Base-by-base conservation (phyloP, 2,797 vertebrate genomes). In the Zalophus californianus region DNA sequence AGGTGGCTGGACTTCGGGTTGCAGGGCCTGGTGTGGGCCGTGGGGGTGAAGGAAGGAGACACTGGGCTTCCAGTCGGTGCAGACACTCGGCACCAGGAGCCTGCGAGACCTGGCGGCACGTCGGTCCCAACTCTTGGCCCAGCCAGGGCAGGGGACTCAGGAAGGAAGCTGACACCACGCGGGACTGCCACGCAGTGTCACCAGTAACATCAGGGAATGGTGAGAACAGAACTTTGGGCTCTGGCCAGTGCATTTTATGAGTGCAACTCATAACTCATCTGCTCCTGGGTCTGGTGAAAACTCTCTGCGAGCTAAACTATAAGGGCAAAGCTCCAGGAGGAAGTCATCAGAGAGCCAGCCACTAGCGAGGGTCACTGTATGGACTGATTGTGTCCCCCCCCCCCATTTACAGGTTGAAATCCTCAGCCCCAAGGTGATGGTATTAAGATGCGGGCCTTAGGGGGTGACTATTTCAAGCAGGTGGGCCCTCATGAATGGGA, bases 71-170 rank as follows among this genome's bases (percentile, higher is more conserved):
- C 16, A 48, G 54, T 7, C 14, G 16, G 73, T 54, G 35, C 11
- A 60, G 62, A 35, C 35, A 23, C 1, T 29, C 32, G 14, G 60
- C 1, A 3, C 16, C 18, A 0, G 23, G 32, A 87, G 62, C 35
- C 83, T 38, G 41, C 0, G 0, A 50, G n/a, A 6, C 38, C 58
- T 1, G 5, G 77, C 20, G 41, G 70, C 44, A 38, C 0, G 0
- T 50, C 93, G 50, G 7, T 21, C 35, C 16, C 25, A 3, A 23
- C 9, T 50, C 64, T 50, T 52, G 72, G 72, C 38, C 16, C 44
- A 11, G 44, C 29, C 7, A 21, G 27, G 18, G 90, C 60, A 60
- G 66, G 73, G 29, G 77, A 86, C 60, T 72, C 52, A 23, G 86
- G 78, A 50, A n/a, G 48, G 20, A 35, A 29, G 4, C 38, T 48